Evolutionary conservation across 2,888 invertebrate species (phyloP), one percentile per base, ranked within the genome.

Genomic region (Julus scandinavius): DNA sequence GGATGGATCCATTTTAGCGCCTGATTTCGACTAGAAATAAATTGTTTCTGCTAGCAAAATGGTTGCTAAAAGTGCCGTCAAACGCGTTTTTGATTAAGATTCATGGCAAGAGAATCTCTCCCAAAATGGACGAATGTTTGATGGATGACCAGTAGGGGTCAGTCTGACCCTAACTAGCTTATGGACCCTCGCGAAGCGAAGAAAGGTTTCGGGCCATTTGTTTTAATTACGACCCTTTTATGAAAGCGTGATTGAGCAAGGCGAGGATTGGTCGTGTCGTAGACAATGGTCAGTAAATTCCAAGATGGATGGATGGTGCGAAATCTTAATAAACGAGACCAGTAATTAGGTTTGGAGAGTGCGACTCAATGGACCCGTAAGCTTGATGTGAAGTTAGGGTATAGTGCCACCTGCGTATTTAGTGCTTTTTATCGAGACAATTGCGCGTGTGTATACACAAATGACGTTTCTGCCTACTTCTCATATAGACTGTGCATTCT

Each of bases 181-280:
- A 45, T 45, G 45, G 45, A 72, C 72, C 20, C n/a, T 29, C 72
- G 72, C 45, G 20, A 72, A 29, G 72, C 72, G 72, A 72, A 72
- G 72, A 72, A 72, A 72, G 72, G 20, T 72, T 72, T 72, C 72
- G 72, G 72, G 20, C 72, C 72, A 72, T 72, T 72, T 72, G 72
- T 72, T 72, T 72, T 72, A 72, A 72, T 72, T 72, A 72, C 72
- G 72, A 72, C 72, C 63, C 63, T 20, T 63, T 72, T 72, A 72
- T 72, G 72, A 72, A 29, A 72, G 72, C 29, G 72, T 29, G 72
- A 72, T 72, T 72, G 72, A 72, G 72, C 20, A 4, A 2, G 72
- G 29, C 4, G 72, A 17, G n/a, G 72, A 72, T 72, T 72, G 72
- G 20, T 20, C 29, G 29, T 9, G 72, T 4, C 63, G 63, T 54